Base-by-base conservation (phyloP, 2,113 vertebrate genomes). In the Gymnocephalus cernua region DNA sequence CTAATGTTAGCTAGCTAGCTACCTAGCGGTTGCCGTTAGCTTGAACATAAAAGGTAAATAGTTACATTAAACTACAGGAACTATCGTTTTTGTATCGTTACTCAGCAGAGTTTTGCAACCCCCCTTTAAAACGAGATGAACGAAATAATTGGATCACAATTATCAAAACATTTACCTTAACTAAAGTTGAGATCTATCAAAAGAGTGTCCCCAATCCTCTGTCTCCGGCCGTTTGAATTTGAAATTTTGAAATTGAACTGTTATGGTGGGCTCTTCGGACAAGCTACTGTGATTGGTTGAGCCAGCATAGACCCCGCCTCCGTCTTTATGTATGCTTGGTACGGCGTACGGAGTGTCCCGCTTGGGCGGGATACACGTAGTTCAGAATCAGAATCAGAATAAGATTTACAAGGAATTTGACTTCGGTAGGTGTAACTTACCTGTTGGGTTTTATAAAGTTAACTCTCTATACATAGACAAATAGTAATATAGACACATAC, bases 181-280 rank as follows among this genome's bases (percentile, higher is more conserved):
- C 4, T 12, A 0, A 9, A 23, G 2, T 2, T 18, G 6, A 1
- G 0, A 51, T 3, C 45, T 10, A 1, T 11, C 2, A 0, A 8
- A 48, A 68, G 0, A 1, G 0, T 10, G 10, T 0, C 6, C 23
- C 3, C 8, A 0, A 0, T 47, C 2, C 38, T 5, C 64, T 9
- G 16, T 48, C 27, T 48, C 23, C 25, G 47, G 8, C 76, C 80
- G 93, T 95, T 95, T 92, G 84, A 91, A 90, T 94, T 95, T 93
- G 62, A 94, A 32, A 32, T 32, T 41, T 41, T 41, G 38, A 41
- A 95, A 91, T 82, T 7, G 15, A 90, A 90, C 51, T 67, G 14
- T 83, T 85, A 89, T 51, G 81, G 25, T 73, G 45, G 74, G 74
- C 62, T 83, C 86, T 64, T 64, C 45, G 10, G 2, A 80, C 1